Base-by-base conservation (phyloP, 1,140 invertebrate species). In the Anastatus disparis region DNA sequence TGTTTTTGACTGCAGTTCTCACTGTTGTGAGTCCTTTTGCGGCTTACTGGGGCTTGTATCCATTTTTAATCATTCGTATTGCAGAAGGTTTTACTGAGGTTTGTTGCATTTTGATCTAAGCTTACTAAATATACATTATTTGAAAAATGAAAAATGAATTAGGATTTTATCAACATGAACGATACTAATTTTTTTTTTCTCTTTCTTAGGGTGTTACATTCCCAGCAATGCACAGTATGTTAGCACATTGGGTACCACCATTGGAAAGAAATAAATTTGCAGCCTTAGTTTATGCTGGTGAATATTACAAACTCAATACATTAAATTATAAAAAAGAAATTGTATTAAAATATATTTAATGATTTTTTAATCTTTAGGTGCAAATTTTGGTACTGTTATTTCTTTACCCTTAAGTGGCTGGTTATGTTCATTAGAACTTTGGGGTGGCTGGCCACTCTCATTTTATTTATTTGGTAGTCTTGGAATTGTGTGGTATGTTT, bases 31-130 rank as follows among this genome's bases (percentile, higher is more conserved):
- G 88, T 75, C 93, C 91, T 27, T 89, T 90, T 70, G 91, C 93
- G 1, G 93, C 93, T 0, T 88, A 89, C 74, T 90, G 87, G 72
- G 90, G 92, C 74, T 89, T 91, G 68, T 86, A 89, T 68, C 87
- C 91, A 59, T 91, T 97, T 76, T 90, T 96, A 70, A 87, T 88
- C 31, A 89, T 95, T 2, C 85, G 96, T 73, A 88, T 96, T 15
- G 80, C 96, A 13, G 93, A 95, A 85, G 96, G 96, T 27, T 88
- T 97, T 72, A 93, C 91, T 24, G 95, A 97, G 87, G 91, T 93
- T 86, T 70, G n/a, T n/a, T n/a, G 7, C 48, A n/a, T 38, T 55
- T 35, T 26, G 63, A 44, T 24, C 4, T n/a, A n/a, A n/a, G n/a
- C n/a, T 35, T 35, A 35, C 10, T 6, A 6, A 35, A 6, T 35